Base-by-base conservation (phyloP, 2,797 vertebrate genomes). In the Crax fasciolata region DNA sequence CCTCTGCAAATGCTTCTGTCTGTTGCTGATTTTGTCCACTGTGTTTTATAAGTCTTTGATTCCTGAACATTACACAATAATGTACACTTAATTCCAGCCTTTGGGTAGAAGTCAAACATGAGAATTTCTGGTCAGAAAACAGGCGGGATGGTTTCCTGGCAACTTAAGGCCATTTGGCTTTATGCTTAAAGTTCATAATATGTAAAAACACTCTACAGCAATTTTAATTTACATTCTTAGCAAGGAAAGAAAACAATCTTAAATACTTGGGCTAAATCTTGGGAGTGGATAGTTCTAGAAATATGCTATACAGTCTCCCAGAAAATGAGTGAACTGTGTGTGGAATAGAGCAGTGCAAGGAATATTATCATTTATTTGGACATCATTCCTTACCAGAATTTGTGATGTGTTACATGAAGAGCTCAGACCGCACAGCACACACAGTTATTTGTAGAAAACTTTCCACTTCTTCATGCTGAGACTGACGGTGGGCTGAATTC, bases 331-430 rank as follows among this genome's bases (percentile, higher is more conserved):
- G 49, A 85, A 61, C 61, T 46, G 55, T 77, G 3, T 46, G 52
- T 83, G 3, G 3, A 80, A 92, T 3, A 80, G 24, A 87, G 35
- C 14, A 88, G 28, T 46, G 5, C 66, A 80, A 75, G 38, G 20
- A 70, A 65, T 74, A 82, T 46, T 84, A 77, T 43, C 25, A 32
- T 15, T 48, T 77, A 55, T 96, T 90, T 95, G 86, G 84, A 89
- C 35, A 39, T 4, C 21, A 16, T 73, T 59, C 51, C 76, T 72
- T n/a, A 72, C 59, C 58, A 95, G 51, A 68, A 92, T 93, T 92
- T 93, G 90, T 89, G 43, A 92, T 55, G 76, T 90, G 90, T 83
- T 94, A 81, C 30, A 72, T 78, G 90, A 95, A 83, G 48, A 92
- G 62, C 21, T 17, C 70, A 91, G 92, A 94, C 89, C 58, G 0